phyloP scores from a whole-genome alignment of 2,888 invertebrate species.

The Eupeodes latifasciatus region DNA sequence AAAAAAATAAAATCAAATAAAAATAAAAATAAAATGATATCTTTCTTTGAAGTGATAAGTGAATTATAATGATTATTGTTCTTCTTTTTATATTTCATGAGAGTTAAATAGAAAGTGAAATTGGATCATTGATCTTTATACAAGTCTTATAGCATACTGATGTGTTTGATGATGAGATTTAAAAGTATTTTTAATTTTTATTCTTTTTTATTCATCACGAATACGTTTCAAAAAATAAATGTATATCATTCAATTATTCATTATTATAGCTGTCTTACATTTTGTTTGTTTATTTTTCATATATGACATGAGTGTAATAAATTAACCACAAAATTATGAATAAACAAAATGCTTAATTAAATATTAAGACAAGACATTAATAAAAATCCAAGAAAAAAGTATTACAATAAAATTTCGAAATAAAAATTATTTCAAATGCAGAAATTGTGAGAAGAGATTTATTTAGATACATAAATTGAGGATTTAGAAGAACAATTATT shows the following conservation, averaged over 20 bases:
- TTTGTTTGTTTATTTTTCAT: neutral
- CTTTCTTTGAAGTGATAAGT: slow-evolving; percentile 18
- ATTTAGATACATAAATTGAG: no score
- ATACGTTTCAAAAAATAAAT: slow-evolving; percentile 4
- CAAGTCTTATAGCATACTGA: neutral
- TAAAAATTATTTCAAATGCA: neutral
- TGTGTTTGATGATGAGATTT: neutral
- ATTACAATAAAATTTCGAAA: neutral
- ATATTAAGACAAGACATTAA: neutral
- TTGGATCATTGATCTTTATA: slow-evolving; percentile 32
- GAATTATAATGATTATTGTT: slow-evolving; percentile 31
- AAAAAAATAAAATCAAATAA: neutral
- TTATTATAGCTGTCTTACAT: neutral
- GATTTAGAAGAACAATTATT: no score
- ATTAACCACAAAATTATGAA: slow-evolving; percentile 19
- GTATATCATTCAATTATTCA: neutral
- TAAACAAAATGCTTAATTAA: slow-evolving; percentile 28
- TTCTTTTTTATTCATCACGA: slow-evolving; percentile 29
- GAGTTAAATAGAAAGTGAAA: slow-evolving; percentile 24
- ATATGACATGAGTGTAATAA: neutral
- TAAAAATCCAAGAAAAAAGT: neutral
- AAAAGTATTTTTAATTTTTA: slow-evolving; percentile 1
- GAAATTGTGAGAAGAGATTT: no score
- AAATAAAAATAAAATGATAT: slow-evolving; percentile 13
- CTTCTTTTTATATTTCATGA: neutral